A percentile compares a stretch with the other conserved stretches of the same genome.
phyloP scores from a whole-genome alignment of 1,140 invertebrate genomes.

The Saccostrea echinata region DNA sequence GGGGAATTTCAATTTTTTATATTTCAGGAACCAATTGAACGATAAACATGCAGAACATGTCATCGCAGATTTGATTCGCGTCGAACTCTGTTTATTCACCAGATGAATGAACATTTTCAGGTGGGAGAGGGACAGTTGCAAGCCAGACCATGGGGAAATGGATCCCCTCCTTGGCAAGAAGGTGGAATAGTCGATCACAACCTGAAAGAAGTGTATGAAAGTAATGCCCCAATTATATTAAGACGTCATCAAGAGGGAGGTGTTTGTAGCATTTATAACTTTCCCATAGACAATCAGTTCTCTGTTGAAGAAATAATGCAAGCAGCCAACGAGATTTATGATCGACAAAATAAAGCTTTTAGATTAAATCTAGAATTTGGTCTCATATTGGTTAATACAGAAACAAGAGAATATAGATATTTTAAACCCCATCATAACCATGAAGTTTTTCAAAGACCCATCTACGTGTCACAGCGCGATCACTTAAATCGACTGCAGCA shows the following conservation, averaged over 20 bases:
- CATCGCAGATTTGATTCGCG: too few relatives aligned
- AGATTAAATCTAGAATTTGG: constrained; percentile 48
- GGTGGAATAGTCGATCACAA: too few relatives aligned
- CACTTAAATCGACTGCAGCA: constrained; percentile 29
- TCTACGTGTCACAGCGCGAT: constrained; percentile 36
- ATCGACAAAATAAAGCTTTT: constrained; percentile 41
- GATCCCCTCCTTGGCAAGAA: not conserved
- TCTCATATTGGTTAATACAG: constrained; percentile 33
- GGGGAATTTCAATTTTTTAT: too few relatives aligned
- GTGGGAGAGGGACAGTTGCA: not conserved
- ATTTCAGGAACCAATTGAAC: too few relatives aligned
- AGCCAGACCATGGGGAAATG: not conserved
- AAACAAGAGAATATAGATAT: constrained; percentile 53
- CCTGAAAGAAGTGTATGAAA: constrained; percentile 39
- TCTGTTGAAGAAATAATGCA: constrained; percentile 39
- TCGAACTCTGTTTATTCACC: too few relatives aligned
- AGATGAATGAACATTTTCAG: not conserved
- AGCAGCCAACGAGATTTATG: constrained; percentile 33
- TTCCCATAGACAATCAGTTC: constrained; percentile 46
- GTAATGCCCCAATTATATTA: constrained; percentile 40
- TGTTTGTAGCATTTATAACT: constrained; percentile 37
- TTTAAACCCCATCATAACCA: constrained; percentile 45
- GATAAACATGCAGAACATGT: too few relatives aligned
- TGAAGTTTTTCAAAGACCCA: constrained; percentile 37
- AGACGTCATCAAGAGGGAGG: constrained; percentile 13